Percentiles rank a stretch among this genome's conserved stretches.
Conservation (phyloP, 2,888 invertebrate genomes). For the Falcaria lacertinaria region DNA sequence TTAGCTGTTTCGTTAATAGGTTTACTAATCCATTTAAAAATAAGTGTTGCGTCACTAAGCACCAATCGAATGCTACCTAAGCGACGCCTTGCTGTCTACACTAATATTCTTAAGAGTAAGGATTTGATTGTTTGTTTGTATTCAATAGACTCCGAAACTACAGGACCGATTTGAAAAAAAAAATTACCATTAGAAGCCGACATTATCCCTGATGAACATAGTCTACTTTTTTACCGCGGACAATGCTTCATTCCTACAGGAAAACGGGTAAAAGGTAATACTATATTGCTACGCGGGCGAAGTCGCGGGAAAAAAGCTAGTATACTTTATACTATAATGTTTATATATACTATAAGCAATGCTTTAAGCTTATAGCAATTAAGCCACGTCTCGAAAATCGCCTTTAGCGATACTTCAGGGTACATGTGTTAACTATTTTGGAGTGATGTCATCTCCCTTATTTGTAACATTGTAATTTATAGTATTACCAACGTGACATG, state of each 20-base stretch:
- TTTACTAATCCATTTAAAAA: not conserved
- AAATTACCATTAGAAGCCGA: too few relatives aligned
- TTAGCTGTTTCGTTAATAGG: not conserved
- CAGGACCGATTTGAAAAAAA: too few relatives aligned
- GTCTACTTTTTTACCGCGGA: too few relatives aligned
- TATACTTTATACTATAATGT: not conserved
- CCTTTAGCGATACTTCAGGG: constrained; percentile 18
- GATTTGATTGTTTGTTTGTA: too few relatives aligned
- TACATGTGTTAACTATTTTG: constrained; percentile 15
- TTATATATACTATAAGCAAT: not conserved
- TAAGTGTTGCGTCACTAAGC: not conserved
- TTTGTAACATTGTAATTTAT: not conserved
- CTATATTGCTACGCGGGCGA: too few relatives aligned
- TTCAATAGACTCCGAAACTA: too few relatives aligned
- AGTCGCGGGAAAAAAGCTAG: too few relatives aligned
- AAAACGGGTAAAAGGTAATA: too few relatives aligned
- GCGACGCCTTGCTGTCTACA: too few relatives aligned
- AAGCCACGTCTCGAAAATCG: not conserved
- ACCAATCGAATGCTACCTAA: not conserved
- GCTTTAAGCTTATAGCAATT: constrained; percentile 10
- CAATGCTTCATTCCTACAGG: too few relatives aligned
- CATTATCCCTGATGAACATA: too few relatives aligned
- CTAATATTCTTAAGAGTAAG: too few relatives aligned
- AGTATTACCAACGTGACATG: not conserved
- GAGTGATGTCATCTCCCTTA: constrained; percentile 32